Evolutionary conservation across 2,797 vertebrate species (phyloP).

Genomic region (Argyrosomus regius): DNA sequence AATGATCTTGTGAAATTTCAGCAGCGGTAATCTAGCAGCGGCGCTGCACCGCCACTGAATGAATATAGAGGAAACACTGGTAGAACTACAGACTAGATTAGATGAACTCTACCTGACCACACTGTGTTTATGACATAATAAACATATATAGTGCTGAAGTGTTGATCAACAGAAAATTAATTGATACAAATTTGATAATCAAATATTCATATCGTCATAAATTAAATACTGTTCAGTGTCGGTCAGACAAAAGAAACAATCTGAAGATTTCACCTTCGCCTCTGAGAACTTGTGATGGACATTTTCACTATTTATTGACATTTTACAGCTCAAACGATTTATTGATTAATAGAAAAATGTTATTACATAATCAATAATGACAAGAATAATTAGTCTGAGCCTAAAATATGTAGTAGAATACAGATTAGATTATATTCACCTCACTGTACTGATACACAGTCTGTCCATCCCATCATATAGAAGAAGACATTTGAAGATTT

Average conservation of each 20-base stretch:
- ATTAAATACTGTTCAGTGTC: background rate
- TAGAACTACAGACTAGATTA: background rate
- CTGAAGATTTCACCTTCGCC: too few relatives aligned
- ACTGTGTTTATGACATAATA: background rate
- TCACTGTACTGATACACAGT: background rate
- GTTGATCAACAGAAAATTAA: background rate
- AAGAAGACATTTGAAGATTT: background rate
- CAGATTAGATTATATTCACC: slow-evolving; percentile 7
- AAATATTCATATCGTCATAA: background rate
- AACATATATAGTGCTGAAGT: background rate
- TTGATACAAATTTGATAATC: background rate
- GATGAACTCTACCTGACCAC: background rate
- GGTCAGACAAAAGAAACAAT: too few relatives aligned
- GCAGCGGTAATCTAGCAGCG: too few relatives aligned
- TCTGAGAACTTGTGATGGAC: too few relatives aligned
- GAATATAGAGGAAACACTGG: too few relatives aligned
- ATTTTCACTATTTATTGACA: too few relatives aligned
- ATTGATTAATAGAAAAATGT: background rate
- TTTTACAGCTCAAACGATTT: background rate
- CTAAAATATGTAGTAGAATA: background rate
- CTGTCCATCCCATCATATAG: background rate
- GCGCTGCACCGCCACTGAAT: too few relatives aligned
- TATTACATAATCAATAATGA: background rate
- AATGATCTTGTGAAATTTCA: too few relatives aligned
- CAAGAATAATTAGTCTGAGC: background rate